Evolutionary conservation across 2,113 vertebrate genomes (phyloP).

Genomic region (Pandion haliaetus): DNA sequence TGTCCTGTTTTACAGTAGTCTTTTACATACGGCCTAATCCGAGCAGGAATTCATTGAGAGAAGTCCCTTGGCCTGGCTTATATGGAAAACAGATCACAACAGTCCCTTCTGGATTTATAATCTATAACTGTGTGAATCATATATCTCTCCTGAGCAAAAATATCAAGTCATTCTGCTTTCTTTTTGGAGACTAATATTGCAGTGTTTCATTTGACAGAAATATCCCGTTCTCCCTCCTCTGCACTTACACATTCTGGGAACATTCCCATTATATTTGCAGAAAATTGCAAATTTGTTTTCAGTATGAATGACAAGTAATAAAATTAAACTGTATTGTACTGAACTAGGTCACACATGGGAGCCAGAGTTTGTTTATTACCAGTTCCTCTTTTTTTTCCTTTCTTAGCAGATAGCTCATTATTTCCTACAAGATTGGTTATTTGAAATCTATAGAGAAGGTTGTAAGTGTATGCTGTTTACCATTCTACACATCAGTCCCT

Average conservation of each 20-base stretch:
- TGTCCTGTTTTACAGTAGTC: not conserved
- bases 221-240: conserved; percentile 3
- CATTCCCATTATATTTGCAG: conserved; percentile 56
- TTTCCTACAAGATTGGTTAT: conserved; percentile 63
- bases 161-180: not conserved
- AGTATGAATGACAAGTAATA: conserved; percentile 65
- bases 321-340: conserved; percentile 67
- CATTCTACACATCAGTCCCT: conserved; percentile 23
- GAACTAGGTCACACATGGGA: conserved; percentile 47
- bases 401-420: conserved; percentile 68
- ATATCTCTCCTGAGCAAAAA: not conserved
- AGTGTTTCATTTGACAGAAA: conserved; percentile 31
- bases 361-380: conserved; percentile 56
- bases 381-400: conserved; percentile 32
- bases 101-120: not conserved
- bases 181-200: not conserved
- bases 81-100: not conserved
- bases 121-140: not conserved
- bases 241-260: conserved; percentile 29
- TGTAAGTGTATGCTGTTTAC: conserved; percentile 40
- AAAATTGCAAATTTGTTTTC: conserved; percentile 61
- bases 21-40: not conserved
- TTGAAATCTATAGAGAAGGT: conserved; percentile 55
- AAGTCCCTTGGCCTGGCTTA: not conserved
- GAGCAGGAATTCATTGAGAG: not conserved